phyloP scores from a whole-genome alignment of 1,140 invertebrate genomes.

The Parapsyche elsis region DNA sequence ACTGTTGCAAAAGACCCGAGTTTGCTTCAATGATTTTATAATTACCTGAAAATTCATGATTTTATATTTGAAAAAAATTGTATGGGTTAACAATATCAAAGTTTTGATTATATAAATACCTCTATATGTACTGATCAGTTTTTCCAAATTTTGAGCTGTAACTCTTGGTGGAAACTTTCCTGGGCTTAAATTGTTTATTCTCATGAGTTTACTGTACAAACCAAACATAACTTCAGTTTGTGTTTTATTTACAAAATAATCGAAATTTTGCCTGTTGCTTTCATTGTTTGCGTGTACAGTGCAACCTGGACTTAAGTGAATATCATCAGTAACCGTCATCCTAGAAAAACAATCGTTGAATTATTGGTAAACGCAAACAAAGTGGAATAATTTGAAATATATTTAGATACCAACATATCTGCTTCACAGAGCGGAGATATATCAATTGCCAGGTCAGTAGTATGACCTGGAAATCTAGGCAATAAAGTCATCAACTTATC shows the following conservation, averaged over 20 bases:
- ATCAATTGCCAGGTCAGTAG: constrained; percentile 73
- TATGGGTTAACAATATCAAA: constrained; percentile 34
- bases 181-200: constrained; percentile 63
- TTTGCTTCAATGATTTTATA: constrained; percentile 62
- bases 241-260: constrained; percentile 70
- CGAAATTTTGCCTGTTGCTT: constrained; percentile 62
- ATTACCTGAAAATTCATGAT: constrained; percentile 57
- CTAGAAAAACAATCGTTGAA: constrained; percentile 56
- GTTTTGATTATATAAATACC: constrained; percentile 55
- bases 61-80: constrained; percentile 33
- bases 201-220: constrained; percentile 69
- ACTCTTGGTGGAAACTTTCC: constrained; percentile 62
- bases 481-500: constrained; percentile 73
- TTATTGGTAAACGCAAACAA: neutral
- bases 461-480: constrained; percentile 72
- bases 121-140: constrained; percentile 64
- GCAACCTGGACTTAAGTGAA: constrained; percentile 65
- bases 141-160: constrained; percentile 71
- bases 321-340: constrained; percentile 58
- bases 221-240: constrained; percentile 71
- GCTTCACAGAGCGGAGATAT: constrained; percentile 72
- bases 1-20: constrained; percentile 66
- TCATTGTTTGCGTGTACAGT: constrained; percentile 63
- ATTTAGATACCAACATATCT: constrained; percentile 65
- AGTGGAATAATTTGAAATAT: too few relatives aligned